Evolutionary conservation across 1,140 invertebrate genomes (phyloP), one percentile per base, ranked within the genome.

Genomic region (Megalonaias nervosa): DNA sequence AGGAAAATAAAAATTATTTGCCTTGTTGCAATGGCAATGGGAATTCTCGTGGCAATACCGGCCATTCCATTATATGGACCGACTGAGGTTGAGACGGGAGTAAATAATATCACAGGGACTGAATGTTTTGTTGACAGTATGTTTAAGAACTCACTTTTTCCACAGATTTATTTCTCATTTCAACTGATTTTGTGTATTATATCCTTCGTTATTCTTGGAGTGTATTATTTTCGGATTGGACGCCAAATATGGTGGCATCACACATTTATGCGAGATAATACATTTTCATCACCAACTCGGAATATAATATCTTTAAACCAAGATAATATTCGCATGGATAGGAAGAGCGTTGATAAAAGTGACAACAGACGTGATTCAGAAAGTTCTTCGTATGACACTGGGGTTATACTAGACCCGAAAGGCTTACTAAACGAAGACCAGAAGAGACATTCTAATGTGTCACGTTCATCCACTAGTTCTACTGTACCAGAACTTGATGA

Each of bases 261-360:
- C 31, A 17, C 62, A 59, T 75, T 75, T 70, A 75, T 75, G 48
- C 31, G 74, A 58, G 74, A 75, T 13, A 75, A 75, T 55, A 75
- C 74, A 21, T 75, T 48, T 48, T 48, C 38, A 6, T 48, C 38
- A 48, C 38, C 6, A 48, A 6, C 4, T 48, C 6, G 38, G 38
- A 11, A 11, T 9, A 11, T 0, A 48, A 9, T 11, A 48, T 48
- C 6, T 48, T 48, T 48, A 48, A 48, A 48, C 11, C 4, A 48
- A 48, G 38, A 48, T 48, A 48, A 48, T 6, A 11, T 48, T 48
- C 38, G 38, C 38, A 9, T 48, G 38, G 31, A 31, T 31, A 31
- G 31, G 5, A 48, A 48, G 6, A 48, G 38, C 38, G 38, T 48
- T 48, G 38, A 11, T 48, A 11, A 48, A 48, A 48, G 38, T 48